Evolutionary conservation across 2,797 vertebrate genomes (phyloP).

Genomic region (Lithobates sylvaticus): DNA sequence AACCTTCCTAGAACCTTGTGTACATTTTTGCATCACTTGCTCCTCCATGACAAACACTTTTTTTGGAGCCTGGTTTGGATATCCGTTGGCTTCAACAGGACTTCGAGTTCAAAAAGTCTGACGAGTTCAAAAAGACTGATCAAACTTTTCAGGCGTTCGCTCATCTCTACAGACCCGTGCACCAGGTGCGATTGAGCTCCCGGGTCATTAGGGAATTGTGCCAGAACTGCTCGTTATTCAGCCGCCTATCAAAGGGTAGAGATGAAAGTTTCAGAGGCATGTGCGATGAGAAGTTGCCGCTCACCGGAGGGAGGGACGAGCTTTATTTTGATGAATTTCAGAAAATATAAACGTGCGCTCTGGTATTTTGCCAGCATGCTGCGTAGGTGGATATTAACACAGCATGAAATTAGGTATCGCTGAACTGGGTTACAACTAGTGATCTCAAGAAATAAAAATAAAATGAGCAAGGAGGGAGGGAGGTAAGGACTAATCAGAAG

Average conservation of each 20-base stretch:
- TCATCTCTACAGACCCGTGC: not conserved
- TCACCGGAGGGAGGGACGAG: slow-evolving; percentile 1
- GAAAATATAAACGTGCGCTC: slow-evolving; percentile 31
- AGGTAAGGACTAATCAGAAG: slow-evolving; percentile 29
- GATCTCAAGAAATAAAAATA: slow-evolving; percentile 50
- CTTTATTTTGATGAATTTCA: slow-evolving; percentile 36
- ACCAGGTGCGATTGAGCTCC: not conserved
- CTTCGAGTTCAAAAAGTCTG: no score
- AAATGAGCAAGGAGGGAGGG: slow-evolving; percentile 34
- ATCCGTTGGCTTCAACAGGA: not conserved
- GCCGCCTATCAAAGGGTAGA: not conserved
- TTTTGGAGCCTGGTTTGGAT: no score
- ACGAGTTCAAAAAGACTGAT: not conserved
- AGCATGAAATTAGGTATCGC: slow-evolving; percentile 55
- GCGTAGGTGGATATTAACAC: slow-evolving; percentile 57
- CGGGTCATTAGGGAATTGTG: not conserved
- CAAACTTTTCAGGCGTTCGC: not conserved
- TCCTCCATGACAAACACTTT: no score
- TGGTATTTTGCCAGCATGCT: slow-evolving; percentile 40
- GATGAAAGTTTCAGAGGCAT: not conserved
- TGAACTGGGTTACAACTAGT: slow-evolving; percentile 48
- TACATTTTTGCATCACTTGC: no score
- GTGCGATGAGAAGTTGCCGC: not conserved
- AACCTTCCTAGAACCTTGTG: no score
- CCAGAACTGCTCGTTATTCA: not conserved